Base-by-base conservation (phyloP, 2,888 invertebrate genomes). In the Osedax fenrisi region DNA sequence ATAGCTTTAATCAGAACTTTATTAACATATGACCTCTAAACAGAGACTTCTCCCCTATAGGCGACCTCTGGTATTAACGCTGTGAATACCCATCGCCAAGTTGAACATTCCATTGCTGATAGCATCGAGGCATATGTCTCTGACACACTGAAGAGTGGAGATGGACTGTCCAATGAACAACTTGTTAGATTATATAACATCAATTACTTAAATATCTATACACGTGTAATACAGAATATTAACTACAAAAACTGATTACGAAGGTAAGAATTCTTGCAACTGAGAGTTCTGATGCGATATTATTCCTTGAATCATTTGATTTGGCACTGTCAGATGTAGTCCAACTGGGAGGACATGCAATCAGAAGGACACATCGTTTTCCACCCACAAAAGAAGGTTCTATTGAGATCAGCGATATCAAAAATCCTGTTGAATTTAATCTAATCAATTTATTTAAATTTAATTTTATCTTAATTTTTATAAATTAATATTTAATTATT, bases 301-400 rank as follows among this genome's bases (percentile, higher is more conserved):
- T 72, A 22, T 77, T 76, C 27, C 72, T 77, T 24, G 26, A 27
- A 13, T 70, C 72, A 13, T 78, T 76, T 64, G 77, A 74, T 17
- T 22, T 78, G 25, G 59, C 72, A n/a, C 67, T 78, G 24, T 71
- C 75, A 2, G 78, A 77, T 67, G 75, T 78, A 17, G 77, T 78
- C 3, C 76, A 77, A 69, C 76, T 78, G 3, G 78, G 78, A 27
- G 78, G 78, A 24, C 78, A 78, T 64, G 75, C 76, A 21, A 69
- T 68, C 10, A 26, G 61, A 23, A 64, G 78, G 26, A 78, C 78
- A 23, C 78, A 78, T 59, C 76, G 78, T 21, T 76, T 78, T 26
- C 76, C 74, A 21, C 76, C 78, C 17, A 76, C 76, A 0, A 27
- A 61, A 22, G 78, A 78, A 26, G 78, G 78, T 41, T 41, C n/a